These are phyloP conservation scores for Propsilocerus akamusi DNA, from an alignment of 1,140 invertebrate genomes.

Conservation along the genomic window DNA sequence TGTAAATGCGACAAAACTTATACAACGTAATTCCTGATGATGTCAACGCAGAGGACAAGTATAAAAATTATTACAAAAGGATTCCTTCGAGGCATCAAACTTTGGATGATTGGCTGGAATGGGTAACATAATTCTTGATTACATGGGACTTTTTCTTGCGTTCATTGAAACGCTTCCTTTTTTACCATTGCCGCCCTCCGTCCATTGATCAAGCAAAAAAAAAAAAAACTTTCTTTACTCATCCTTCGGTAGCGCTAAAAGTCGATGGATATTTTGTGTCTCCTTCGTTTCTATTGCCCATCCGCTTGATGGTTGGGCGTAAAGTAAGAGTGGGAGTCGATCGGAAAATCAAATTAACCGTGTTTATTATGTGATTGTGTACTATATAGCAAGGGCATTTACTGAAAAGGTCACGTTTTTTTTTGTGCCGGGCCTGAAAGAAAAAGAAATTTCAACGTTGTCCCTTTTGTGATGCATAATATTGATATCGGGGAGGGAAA, in stretches of 20 bases:
- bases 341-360: conserved; percentile 1
- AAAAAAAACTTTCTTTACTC: neutral
- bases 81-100: too few relatives aligned
- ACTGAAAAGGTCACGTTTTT: conserved; percentile 1
- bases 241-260: neutral
- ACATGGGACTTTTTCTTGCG: neutral
- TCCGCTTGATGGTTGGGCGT: neutral
- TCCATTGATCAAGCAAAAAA: neutral
- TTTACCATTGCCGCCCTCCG: neutral
- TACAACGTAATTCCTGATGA: too few relatives aligned
- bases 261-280: neutral
- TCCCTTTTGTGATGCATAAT: too few relatives aligned
- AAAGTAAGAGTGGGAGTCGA: too few relatives aligned
- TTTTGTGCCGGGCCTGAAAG: too few relatives aligned
- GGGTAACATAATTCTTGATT: conserved; percentile 2
- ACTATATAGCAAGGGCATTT: neutral
- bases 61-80: neutral
- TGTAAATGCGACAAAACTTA: neutral
- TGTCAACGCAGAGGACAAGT: neutral
- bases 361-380: conserved; percentile 3
- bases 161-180: too few relatives aligned
- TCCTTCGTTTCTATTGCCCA: neutral
- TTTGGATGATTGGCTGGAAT: too few relatives aligned
- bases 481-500: too few relatives aligned
- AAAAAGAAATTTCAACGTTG: too few relatives aligned